Evolutionary conservation across 2,888 invertebrate genomes (phyloP), one percentile per base, ranked within the genome.

Genomic region (Acanthococcus lagerstroemiae): DNA sequence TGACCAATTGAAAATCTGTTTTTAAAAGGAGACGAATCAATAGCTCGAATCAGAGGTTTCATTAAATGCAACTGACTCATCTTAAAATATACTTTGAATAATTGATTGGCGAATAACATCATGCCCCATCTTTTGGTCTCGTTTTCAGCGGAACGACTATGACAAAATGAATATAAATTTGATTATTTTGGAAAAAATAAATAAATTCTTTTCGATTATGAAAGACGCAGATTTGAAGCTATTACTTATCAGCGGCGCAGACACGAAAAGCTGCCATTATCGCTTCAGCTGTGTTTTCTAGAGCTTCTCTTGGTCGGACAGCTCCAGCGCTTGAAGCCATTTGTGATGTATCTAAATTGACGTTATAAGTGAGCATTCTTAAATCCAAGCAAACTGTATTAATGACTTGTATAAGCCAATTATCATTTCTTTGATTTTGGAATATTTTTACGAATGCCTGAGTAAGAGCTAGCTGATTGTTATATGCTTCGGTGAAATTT

Each of bases 391-490:
- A 93, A 15, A 91, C 83, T 0, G 85, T 83, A 73, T 91, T 92
- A 88, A 97, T 90, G 7, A 97, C 82, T 0, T 94, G 90, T n/a
- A 99, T 78, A 71, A 88, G 87, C 97, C 97, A 99, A 76, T 97
- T 97, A 73, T 94, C 94, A 71, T 96, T 96, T 72, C 91, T 93
- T 71, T 90, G 86, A 37, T 83, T 79, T 76, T 94, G 92, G 55
- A 97, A 79, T 63, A 93, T 81, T 75, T 89, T 90, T 0, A 87
- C 86, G 54, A 94, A 84, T 0, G 83, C 80, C 71, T 89, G 87
- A 0, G 90, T 87, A 71, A 90, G 83, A 5, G 81, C 78, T 71
- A 86, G 85, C 74, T 95, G 95, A 69, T 85, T 81, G 69, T 83
- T 83, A 74, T 89, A 93, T 0, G 93, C 91, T 68, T 79, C 77